phyloP scores from a whole-genome alignment of 2,797 vertebrate genomes.

The Oryzias dopingdopingensis region DNA sequence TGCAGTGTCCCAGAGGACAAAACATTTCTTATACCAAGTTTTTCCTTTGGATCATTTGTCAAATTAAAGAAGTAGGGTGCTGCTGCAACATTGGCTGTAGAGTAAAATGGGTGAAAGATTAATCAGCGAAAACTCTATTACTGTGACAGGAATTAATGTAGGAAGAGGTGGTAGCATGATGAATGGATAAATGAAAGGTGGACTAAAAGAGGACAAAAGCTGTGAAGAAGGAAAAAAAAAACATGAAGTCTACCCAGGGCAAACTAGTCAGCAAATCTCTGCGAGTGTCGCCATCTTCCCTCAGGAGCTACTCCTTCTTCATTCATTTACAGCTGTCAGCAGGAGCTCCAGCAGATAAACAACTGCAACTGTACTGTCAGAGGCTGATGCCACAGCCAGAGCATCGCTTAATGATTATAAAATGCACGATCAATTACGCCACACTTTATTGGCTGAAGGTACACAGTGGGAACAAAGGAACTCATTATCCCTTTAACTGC shows the following conservation, averaged over 20 bases:
- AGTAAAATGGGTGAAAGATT: slow-evolving; percentile 74
- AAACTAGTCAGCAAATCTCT: slow-evolving; percentile 69
- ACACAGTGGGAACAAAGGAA: slow-evolving; percentile 5
- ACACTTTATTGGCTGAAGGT: slow-evolving; percentile 26
- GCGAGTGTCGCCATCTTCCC: slow-evolving; percentile 46
- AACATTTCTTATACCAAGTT: slow-evolving; percentile 72
- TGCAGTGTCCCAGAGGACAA: slow-evolving; percentile 64
- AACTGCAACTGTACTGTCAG: slow-evolving; percentile 52
- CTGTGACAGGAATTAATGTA: slow-evolving; percentile 72
- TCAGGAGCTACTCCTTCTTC: slow-evolving; percentile 70
- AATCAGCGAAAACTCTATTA: slow-evolving; percentile 77
- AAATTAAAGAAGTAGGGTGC: slow-evolving; percentile 77
- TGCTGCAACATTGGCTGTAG: slow-evolving; percentile 41
- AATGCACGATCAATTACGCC: slow-evolving; percentile 68
- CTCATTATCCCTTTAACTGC: not conserved
- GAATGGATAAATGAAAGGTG: slow-evolving; percentile 67
- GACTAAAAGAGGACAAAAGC: slow-evolving; percentile 43
- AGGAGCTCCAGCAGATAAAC: slow-evolving; percentile 59
- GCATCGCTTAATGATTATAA: slow-evolving; percentile 72
- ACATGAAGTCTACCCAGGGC: slow-evolving; percentile 37
- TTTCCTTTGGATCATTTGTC: slow-evolving; percentile 70
- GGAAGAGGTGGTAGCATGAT: slow-evolving; percentile 58
- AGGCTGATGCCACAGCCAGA: slow-evolving; percentile 41
- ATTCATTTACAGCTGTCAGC: slow-evolving; percentile 77
- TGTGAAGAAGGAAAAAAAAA: slow-evolving; percentile 14